phyloP scores from a whole-genome alignment of 2,888 invertebrate genomes.

The Chymomyza procnemis region DNA sequence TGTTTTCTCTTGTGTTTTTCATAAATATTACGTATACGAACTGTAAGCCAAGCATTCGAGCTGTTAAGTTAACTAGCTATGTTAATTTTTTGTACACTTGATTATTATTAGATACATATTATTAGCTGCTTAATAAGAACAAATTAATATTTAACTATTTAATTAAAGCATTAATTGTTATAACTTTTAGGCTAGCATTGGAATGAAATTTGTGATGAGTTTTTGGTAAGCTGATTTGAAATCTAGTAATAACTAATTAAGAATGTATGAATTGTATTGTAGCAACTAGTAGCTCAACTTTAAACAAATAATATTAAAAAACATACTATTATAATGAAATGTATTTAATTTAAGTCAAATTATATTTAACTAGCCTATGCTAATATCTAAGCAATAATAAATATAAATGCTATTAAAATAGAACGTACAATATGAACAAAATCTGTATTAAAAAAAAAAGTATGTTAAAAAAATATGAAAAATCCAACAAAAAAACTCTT shows the following conservation, averaged over 20 bases:
- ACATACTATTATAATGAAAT: background rate
- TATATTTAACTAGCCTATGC: slow-evolving; percentile 7
- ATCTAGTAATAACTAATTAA: background rate
- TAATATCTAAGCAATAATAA: slow-evolving; percentile 54
- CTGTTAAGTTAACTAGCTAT: background rate
- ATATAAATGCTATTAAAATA: slow-evolving; percentile 10
- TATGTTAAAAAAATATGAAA: slow-evolving; percentile 64
- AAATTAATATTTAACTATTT: slow-evolving; percentile 10
- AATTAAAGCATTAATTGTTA: slow-evolving; percentile 50
- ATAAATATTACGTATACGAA: slow-evolving; percentile 39
- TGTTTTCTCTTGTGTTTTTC: slow-evolving; percentile 13
- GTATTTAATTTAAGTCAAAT: background rate
- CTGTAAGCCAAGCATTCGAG: slow-evolving; percentile 24
- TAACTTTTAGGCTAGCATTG: slow-evolving; percentile 57
- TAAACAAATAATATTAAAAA: slow-evolving; percentile 7
- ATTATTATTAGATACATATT: slow-evolving; percentile 22
- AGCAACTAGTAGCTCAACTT: slow-evolving; percentile 34
- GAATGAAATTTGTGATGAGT: slow-evolving; percentile 64
- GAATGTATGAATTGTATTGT: background rate
- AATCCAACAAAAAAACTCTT: slow-evolving; percentile 27
- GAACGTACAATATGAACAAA: slow-evolving; percentile 36
- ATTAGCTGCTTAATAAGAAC: background rate
- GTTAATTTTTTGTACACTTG: slow-evolving; percentile 3
- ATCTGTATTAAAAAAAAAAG: slow-evolving; percentile 51
- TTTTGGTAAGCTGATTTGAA: slow-evolving; percentile 42